phyloP scores from a whole-genome alignment of 1,140 invertebrate genomes.

The Drosophila biarmipes region DNA sequence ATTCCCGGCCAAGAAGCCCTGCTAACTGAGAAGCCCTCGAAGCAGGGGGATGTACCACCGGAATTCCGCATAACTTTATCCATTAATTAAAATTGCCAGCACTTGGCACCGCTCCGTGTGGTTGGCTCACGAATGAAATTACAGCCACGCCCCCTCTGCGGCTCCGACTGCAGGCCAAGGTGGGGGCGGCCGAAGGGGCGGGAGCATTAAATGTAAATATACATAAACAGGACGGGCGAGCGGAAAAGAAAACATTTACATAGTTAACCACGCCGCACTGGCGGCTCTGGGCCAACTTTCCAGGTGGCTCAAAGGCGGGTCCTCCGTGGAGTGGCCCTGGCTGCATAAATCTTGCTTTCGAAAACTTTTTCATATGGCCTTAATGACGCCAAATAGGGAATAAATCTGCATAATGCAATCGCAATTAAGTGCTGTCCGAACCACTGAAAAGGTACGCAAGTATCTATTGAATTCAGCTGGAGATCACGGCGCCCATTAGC shows the following conservation, averaged over 20 bases:
- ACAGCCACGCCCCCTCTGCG: slow-evolving; percentile 25
- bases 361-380: slow-evolving; percentile 58
- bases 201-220: slow-evolving; percentile 73
- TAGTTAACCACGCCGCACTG: slow-evolving; percentile 70
- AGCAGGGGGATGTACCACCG: slow-evolving; percentile 27
- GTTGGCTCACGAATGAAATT: slow-evolving; percentile 61
- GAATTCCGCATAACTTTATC: slow-evolving; percentile 74
- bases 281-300: slow-evolving; percentile 49
- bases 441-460: slow-evolving; percentile 4
- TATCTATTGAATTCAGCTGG: slow-evolving; percentile 27
- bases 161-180: slow-evolving; percentile 6
- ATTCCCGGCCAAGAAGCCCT: slow-evolving; percentile 18
- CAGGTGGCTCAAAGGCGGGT: slow-evolving; percentile 26
- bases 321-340: slow-evolving; percentile 28
- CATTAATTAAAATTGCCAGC: slow-evolving; percentile 80
- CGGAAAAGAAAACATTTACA: slow-evolving; percentile 71
- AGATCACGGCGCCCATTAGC: slow-evolving; percentile 25
- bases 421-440: slow-evolving; percentile 60
- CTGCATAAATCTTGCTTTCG: slow-evolving; percentile 71
- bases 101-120: slow-evolving; percentile 57
- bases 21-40: neutral
- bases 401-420: slow-evolving; percentile 73
- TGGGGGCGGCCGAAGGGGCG: neutral
- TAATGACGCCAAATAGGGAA: slow-evolving; percentile 65
- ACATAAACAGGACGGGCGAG: slow-evolving; percentile 66